Evolutionary conservation across 2,888 invertebrate species (phyloP).

Genomic region (Drepanosiphum platanoidis): DNA sequence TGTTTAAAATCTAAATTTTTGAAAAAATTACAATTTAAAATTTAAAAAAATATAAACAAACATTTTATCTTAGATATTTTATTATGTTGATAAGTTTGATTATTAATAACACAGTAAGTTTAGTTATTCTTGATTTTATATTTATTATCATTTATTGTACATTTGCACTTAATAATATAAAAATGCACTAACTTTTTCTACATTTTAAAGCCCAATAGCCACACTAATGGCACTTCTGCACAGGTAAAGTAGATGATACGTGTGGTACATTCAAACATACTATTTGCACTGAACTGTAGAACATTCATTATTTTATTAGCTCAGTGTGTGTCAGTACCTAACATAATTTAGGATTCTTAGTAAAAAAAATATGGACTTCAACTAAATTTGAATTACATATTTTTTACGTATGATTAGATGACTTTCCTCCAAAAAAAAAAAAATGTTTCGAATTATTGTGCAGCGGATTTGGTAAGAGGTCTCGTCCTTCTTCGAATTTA

Average conservation of each 20-base stretch:
- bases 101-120: slow-evolving; percentile 2
- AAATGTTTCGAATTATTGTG: slow-evolving; percentile 25
- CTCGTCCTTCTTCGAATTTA: slow-evolving; percentile 8
- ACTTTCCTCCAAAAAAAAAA: neutral
- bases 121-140: slow-evolving; percentile 22
- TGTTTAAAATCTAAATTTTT: too few relatives aligned
- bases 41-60: neutral
- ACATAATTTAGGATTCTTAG: slow-evolving; percentile 27
- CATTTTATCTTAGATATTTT: slow-evolving; percentile 46
- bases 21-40: too few relatives aligned
- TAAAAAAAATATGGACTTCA: slow-evolving; percentile 43
- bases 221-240: slow-evolving; percentile 93
- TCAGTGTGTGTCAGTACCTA: slow-evolving; percentile 31
- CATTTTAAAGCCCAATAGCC: slow-evolving; percentile 85
- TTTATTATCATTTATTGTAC: slow-evolving; percentile 31
- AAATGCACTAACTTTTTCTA: slow-evolving; percentile 65
- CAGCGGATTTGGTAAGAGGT: slow-evolving; percentile 56
- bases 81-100: slow-evolving; percentile 24
- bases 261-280: slow-evolving; percentile 60
- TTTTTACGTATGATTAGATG: slow-evolving; percentile 21
- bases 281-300: slow-evolving; percentile 55
- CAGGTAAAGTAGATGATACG: slow-evolving; percentile 78
- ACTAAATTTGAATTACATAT: slow-evolving; percentile 31
- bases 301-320: slow-evolving; percentile 21
- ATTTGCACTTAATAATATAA: slow-evolving; percentile 62